A percentile compares a stretch with the other conserved stretches of the same genome.
These are phyloP conservation scores for Acanthococcus lagerstroemiae DNA, from an alignment of 2,888 invertebrate species.

Conservation along the genomic window DNA sequence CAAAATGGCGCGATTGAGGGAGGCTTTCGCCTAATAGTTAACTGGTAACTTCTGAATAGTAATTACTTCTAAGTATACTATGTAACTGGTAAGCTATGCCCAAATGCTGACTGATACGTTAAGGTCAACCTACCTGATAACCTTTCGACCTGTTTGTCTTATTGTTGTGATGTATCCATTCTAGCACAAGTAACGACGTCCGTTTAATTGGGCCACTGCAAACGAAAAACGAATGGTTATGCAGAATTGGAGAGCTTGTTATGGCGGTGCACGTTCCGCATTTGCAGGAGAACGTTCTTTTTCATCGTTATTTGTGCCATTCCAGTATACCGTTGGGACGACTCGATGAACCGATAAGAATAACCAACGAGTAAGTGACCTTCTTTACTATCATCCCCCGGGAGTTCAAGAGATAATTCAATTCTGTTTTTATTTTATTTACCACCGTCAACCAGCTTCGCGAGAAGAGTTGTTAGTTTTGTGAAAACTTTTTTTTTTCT, in stretches of 20 bases:
- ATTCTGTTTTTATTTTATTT: no score
- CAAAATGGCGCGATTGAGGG: no score
- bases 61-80: no score
- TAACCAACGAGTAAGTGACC: background rate
- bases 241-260: background rate
- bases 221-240: background rate
- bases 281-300: slow-evolving; percentile 9
- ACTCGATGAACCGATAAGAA: slow-evolving; percentile 2
- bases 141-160: no score
- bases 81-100: no score
- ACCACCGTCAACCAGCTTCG: background rate
- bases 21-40: no score
- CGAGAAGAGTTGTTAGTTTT: background rate
- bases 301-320: slow-evolving; percentile 17
- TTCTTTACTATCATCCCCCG: background rate
- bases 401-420: no score
- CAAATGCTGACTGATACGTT: no score
- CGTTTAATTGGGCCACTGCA: background rate
- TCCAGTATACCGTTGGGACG: background rate
- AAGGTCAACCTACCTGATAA: no score
- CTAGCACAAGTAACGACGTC: background rate
- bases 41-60: no score
- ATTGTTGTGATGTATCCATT: no score
- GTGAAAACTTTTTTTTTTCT: background rate
- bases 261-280: background rate